These are phyloP conservation scores for Macrosiphum euphorbiae DNA, from an alignment of 2,888 invertebrate genomes.

Conservation along the genomic window DNA sequence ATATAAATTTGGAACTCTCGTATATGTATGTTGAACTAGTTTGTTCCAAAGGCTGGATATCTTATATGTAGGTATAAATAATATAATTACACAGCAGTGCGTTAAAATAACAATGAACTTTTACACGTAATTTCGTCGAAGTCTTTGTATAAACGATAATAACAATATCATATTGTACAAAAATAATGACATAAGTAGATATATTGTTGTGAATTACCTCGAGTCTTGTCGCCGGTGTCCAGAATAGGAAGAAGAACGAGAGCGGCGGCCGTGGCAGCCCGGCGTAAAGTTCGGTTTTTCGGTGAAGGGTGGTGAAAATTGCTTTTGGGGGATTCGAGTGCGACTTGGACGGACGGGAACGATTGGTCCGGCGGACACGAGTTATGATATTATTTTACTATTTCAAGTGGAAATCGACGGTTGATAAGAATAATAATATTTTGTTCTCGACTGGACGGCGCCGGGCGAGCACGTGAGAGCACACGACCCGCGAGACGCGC, in stretches of 20 bases:
- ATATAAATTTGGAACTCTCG: neutral
- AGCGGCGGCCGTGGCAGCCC: neutral
- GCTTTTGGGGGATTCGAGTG: neutral
- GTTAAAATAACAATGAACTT: neutral
- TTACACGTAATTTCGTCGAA: neutral
- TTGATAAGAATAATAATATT: neutral
- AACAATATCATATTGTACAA: neutral
- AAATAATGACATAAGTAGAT: neutral
- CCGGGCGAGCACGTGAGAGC: neutral
- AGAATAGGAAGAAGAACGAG: neutral
- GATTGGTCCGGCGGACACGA: neutral
- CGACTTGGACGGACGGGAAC: neutral
- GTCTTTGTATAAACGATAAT: neutral
- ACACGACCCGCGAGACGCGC: conserved; percentile 19
- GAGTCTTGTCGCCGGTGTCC: conserved; percentile 33
- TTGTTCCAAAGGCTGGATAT: neutral
- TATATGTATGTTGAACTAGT: neutral
- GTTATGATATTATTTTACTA: neutral
- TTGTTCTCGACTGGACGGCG: neutral
- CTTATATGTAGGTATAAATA: neutral
- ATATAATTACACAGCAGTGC: neutral
- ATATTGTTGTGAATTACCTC: neutral
- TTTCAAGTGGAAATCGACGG: neutral
- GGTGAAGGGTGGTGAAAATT: neutral
- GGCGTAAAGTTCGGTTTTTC: neutral